Percentiles rank a stretch among this genome's conserved stretches.
Conservation (phyloP, 1,140 invertebrate species). For the Drosophila willistoni region DNA sequence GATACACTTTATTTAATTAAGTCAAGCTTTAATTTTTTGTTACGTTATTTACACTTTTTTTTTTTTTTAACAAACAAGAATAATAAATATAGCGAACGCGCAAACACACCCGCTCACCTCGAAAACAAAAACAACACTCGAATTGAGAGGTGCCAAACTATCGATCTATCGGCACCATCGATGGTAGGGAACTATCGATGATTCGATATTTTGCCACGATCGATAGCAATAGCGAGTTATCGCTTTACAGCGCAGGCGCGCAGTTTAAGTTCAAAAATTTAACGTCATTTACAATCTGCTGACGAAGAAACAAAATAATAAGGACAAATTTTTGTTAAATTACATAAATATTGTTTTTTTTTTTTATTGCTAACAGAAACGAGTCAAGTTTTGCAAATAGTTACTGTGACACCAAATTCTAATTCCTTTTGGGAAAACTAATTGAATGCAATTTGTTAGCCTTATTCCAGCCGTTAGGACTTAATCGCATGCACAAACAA, state of each 20-base stretch:
- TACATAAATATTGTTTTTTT: no score
- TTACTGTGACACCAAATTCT: background rate
- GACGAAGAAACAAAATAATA: no score
- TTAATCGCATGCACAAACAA: background rate
- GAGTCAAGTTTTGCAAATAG: no score
- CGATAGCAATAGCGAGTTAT: no score
- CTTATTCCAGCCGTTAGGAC: background rate
- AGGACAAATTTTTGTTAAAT: no score
- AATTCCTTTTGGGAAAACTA: background rate
- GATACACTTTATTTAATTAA: background rate
- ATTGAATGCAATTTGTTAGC: conserved; percentile 1
- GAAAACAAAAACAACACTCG: background rate
- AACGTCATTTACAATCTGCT: no score
- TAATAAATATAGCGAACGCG: background rate
- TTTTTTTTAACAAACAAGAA: background rate
- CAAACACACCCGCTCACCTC: conserved; percentile 1
- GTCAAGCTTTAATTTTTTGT: background rate
- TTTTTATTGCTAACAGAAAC: no score
- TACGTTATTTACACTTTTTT: background rate
- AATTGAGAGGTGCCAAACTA: background rate
- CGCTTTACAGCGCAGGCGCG: no score
- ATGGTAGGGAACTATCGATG: no score
- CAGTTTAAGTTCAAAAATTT: no score
- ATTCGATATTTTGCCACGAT: no score
- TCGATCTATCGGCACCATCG: no score